phyloP scores from a whole-genome alignment of 2,888 invertebrate species.

The Nebria brevicollis region DNA sequence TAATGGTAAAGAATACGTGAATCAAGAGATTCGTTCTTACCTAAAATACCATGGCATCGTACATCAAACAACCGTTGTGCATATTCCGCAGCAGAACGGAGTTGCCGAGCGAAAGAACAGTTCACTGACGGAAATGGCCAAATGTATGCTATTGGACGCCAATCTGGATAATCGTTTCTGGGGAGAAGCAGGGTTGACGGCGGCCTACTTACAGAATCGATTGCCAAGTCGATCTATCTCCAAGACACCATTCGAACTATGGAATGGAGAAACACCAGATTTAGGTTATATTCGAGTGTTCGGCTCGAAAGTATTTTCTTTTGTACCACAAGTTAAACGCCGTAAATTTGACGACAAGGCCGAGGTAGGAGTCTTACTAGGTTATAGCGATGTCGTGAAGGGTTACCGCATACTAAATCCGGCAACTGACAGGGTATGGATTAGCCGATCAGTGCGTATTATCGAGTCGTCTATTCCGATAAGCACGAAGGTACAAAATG shows the following conservation, averaged over 20 bases:
- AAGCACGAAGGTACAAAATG: background rate
- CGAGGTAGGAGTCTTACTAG: background rate
- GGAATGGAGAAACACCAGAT: background rate
- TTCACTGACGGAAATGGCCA: constrained; percentile 15
- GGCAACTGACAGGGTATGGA: constrained; percentile 9
- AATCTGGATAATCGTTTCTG: constrained; percentile 21
- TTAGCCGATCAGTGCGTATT: background rate
- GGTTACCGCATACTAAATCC: constrained; percentile 14
- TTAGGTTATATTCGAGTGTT: constrained; percentile 16
- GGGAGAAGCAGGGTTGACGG: constrained; percentile 18
- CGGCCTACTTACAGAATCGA: constrained; percentile 23
- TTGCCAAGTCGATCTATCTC: background rate
- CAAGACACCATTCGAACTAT: constrained; percentile 13
- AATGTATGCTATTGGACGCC: constrained; percentile 22
- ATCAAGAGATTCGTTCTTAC: constrained; percentile 46
- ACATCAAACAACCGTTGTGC: constrained; percentile 39
- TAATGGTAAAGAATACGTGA: constrained; percentile 52
- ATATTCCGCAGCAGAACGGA: constrained; percentile 13
- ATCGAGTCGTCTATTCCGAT: background rate
- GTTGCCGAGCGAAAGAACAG: constrained; percentile 19
- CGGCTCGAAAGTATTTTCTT: constrained; percentile 13
- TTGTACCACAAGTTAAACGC: constrained; percentile 2
- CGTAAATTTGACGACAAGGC: constrained; percentile 11
- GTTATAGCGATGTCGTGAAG: background rate
- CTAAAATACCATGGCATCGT: constrained; percentile 52